Evolutionary conservation across 2,888 invertebrate genomes (phyloP), one percentile per base, ranked within the genome.

Genomic region (Noctua janthe): DNA sequence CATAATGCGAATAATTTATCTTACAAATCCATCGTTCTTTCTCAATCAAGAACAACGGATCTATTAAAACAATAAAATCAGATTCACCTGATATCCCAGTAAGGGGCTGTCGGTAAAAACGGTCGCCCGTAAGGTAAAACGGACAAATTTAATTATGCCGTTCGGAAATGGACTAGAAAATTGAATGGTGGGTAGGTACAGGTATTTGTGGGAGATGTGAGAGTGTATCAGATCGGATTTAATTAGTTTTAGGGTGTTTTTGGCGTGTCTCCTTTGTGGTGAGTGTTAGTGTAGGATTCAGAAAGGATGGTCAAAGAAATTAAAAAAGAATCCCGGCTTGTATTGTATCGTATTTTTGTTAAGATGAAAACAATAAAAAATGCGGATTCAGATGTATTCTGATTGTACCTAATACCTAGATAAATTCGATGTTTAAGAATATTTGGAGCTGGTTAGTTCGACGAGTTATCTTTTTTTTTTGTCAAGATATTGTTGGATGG

Each of bases 151-250:
- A 96, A 96, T 96, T 96, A 95, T 94, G 91, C 92, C 91, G 92
- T 95, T 94, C 92, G 93, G 95, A 94, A 95, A 96, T 95, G 95
- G 95, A 91, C 94, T 95, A 94, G 95, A 95, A 96, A 96, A 96
- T 96, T 95, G 92, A 95, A 95, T 93, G 93, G 92, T 91, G 91
- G 80, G 71, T 70, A 23, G 85, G 88, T 87, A 88, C 89, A 93
- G 92, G 92, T 92, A 91, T 91, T 88, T 88, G 89, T 84, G 87
- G 88, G 89, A 90, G 91, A 92, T 91, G 89, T 64, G 66, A 62
- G n/a, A 66, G 76, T 80, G 73, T 85, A 88, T 81, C 67, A 71
- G 62, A 77, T 71, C 43, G 59, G 66, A 76, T 77, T 81, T 71
- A 85, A 85, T 87, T 85, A 85, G 70, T 71, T 70, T 13, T 43